Evolutionary conservation across 2,113 vertebrate species (phyloP).

Genomic region (Zosterops borbonicus): DNA sequence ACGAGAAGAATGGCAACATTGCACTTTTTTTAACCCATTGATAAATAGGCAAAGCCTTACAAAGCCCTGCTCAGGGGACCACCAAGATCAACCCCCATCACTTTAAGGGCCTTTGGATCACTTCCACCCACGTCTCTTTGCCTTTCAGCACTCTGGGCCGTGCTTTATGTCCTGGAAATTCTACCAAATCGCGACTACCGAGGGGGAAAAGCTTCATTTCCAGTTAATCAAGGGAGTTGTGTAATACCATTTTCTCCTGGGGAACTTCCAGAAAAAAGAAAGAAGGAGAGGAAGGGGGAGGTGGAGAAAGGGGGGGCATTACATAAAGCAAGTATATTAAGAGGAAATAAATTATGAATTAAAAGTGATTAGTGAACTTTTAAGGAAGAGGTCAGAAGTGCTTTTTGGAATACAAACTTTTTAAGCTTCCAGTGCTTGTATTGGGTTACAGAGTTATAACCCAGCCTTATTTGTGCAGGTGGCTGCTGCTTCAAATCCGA

Average conservation of each 20-base stretch:
- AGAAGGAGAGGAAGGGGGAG: not conserved
- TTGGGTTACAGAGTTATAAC: conserved; percentile 77
- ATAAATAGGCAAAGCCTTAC: not conserved
- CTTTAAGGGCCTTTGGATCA: not conserved
- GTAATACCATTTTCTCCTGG: conserved; percentile 62
- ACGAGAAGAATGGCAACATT: not conserved
- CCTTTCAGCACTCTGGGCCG: conserved; percentile 12
- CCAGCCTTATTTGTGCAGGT: conserved; percentile 86
- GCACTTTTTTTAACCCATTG: not conserved
- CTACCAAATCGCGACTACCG: not conserved
- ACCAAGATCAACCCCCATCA: not conserved
- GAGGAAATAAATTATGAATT: conserved; percentile 77
- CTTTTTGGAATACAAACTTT: conserved; percentile 72
- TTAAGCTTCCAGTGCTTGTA: conserved; percentile 70
- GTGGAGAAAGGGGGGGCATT: not conserved
- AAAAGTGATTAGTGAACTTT: conserved; percentile 77
- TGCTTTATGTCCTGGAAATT: conserved; percentile 46
- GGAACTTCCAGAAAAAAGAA: conserved; percentile 59
- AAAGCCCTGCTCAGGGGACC: not conserved
- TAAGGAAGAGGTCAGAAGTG: conserved; percentile 72
- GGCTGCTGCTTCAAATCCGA: conserved; percentile 72
- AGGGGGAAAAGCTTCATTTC: conserved; percentile 62
- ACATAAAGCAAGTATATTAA: conserved; percentile 60
- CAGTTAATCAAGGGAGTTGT: conserved; percentile 62
- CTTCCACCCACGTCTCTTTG: not conserved